Percentiles rank a stretch among this genome's conserved stretches.
These are phyloP conservation scores for Phaedon cochleariae DNA, from an alignment of 2,888 invertebrate genomes.

Conservation along the genomic window DNA sequence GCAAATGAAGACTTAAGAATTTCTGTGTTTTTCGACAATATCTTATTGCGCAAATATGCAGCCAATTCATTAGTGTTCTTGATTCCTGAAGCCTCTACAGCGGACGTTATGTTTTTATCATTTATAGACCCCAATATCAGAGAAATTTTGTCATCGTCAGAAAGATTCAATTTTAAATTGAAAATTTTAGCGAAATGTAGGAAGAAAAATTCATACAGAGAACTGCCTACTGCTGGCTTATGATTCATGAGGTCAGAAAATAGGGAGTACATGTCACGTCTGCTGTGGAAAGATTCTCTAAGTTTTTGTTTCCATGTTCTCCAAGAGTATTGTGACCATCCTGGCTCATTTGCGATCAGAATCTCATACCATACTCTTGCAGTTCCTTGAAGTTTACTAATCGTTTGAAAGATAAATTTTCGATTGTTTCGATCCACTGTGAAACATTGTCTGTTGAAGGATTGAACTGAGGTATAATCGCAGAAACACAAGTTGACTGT, in stretches of 20 bases:
- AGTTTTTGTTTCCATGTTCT: slow-evolving; percentile 30
- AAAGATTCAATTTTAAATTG: slow-evolving; percentile 32
- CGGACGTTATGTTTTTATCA: not conserved
- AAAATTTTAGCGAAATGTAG: slow-evolving; percentile 34
- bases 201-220: slow-evolving; percentile 20
- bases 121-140: slow-evolving; percentile 30
- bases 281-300: slow-evolving; percentile 20
- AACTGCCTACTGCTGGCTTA: slow-evolving; percentile 23
- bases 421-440: too few relatives aligned
- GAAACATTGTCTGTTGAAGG: too few relatives aligned
- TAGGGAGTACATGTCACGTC: slow-evolving; percentile 22
- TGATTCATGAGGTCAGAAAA: slow-evolving; percentile 36
- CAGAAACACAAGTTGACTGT: too few relatives aligned
- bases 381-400: slow-evolving; percentile 31
- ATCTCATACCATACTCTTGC: slow-evolving; percentile 36
- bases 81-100: slow-evolving; percentile 26
- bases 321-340: slow-evolving; percentile 33
- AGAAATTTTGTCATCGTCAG: slow-evolving; percentile 35
- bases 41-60: slow-evolving; percentile 29
- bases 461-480: too few relatives aligned
- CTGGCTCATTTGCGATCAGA: slow-evolving; percentile 23
- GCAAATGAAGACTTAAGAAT: not conserved
- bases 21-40: not conserved
- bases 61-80: slow-evolving; percentile 26
- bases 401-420: slow-evolving; percentile 22